Conservation (phyloP, 2,888 invertebrate species). For the Meiosimyza decipiens region DNA sequence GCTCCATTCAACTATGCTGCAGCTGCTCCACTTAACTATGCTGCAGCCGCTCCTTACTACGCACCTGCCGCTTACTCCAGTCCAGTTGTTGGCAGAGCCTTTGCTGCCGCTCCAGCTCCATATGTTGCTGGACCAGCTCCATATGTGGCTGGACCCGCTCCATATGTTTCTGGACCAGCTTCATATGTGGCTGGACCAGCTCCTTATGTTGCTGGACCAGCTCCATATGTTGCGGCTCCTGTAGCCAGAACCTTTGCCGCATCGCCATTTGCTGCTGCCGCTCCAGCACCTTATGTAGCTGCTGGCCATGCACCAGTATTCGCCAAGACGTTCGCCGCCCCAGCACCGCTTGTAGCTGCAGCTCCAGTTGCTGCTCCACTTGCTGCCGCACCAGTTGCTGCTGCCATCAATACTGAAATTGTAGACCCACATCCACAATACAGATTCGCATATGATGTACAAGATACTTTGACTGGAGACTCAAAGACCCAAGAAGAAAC, state of each 20-base stretch:
- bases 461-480: conserved; percentile 68
- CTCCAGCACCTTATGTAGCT: conserved; percentile 46
- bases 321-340: conserved; percentile 47
- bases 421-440: conserved; percentile 68
- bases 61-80: conserved; percentile 45
- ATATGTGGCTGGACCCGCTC: conserved; percentile 43
- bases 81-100: conserved; percentile 43
- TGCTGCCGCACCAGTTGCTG: conserved; percentile 47
- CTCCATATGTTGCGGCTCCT: conserved; percentile 45
- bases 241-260: conserved; percentile 48
- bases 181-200: conserved; percentile 39
- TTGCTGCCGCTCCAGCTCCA: conserved; percentile 45
- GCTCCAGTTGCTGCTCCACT: conserved; percentile 46
- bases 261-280: conserved; percentile 50
- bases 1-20: conserved; percentile 24
- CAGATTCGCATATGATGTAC: conserved; percentile 68
- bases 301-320: conserved; percentile 41
- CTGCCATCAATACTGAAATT: conserved; percentile 59
- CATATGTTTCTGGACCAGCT: conserved; percentile 45
- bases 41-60: conserved; percentile 42
- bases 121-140: conserved; percentile 46
- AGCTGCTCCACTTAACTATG: conserved; percentile 23
- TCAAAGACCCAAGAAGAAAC: conserved; percentile 68
- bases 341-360: conserved; percentile 46
- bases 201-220: conserved; percentile 41